Evolutionary conservation across 1,140 invertebrate genomes (phyloP), one percentile per base, ranked within the genome.

Genomic region (Cephus cinctus): DNA sequence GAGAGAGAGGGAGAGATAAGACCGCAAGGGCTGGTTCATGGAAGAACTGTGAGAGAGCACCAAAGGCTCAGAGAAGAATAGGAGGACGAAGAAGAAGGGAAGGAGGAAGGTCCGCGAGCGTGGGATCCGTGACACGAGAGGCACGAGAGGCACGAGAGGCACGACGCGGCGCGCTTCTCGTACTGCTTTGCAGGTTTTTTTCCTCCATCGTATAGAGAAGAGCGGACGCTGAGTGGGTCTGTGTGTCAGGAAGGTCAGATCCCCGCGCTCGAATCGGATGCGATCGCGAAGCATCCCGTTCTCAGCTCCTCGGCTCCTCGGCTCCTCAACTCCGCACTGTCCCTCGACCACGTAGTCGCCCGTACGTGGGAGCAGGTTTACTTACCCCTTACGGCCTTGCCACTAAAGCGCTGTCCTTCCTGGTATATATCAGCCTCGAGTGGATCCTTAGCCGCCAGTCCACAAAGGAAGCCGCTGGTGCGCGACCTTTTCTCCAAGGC

Each of bases 161-260:
- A n/a, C n/a, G n/a, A n/a, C n/a, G n/a, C n/a, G n/a, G n/a, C n/a
- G n/a, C n/a, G n/a, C n/a, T n/a, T n/a, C n/a, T n/a, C n/a, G n/a
- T n/a, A n/a, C n/a, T 40, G 39, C 43, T 25, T 35, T 6, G 31
- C 20, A 14, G 27, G 27, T 35, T 12, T 22, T 35, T 35, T 40
- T 35, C 32, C 43, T 16, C 34, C 8, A 8, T 6, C 14, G 38
- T 14, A 40, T 18, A n/a, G 21, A 11, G 38, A 12, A 14, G 38
- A 40, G 41, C 34, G 5, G 38, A 35, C 32, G 50, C 61, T 59
- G 64, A 72, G 70, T 76, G 73, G 75, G 75, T 77, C 75, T 75
- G 59, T 76, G 71, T 75, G 75, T 75, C 74, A 75, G 56, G 54
- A 65, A 69, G 73, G 72, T 77, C 71, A 75, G 62, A 67, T 69